Base-by-base conservation (phyloP, 2,888 invertebrate species). In the Phasia obesa region DNA sequence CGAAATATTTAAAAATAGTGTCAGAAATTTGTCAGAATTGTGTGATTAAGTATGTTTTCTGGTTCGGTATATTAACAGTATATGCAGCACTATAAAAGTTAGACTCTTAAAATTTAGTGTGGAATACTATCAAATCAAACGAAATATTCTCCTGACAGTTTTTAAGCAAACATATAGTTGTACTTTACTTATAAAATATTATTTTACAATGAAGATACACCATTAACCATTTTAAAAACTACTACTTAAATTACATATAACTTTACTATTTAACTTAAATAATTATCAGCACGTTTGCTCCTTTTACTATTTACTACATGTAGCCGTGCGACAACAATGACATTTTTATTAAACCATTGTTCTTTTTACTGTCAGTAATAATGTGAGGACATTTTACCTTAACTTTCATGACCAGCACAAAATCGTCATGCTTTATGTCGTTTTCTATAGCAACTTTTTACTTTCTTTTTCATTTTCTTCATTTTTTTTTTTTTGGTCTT, bases 341-440 rank as follows among this genome's bases (percentile, higher is more conserved):
- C 23, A 19, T 17, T 27, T 65, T 25, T 69, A 51, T 51, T 44
- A 57, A 74, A 59, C 27, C 62, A 64, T 74, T 82, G 74, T 70
- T n/a, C 74, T 60, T 74, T 67, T 74, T 47, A 31, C 51, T 25
- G 55, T 13, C 47, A 17, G 51, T 23, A 23, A 0, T 23, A 38
- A 38, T 35, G n/a, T 15, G 11, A 57, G 2, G 9, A 47, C 6
- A 42, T 23, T 70, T 70, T 78, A 74, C 74, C 80, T 82, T 65
- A 70, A 49, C 69, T 64, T 70, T 65, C 64, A 71, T 25, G 53
- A 60, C 51, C 74, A 75, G 65, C 65, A 70, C 27, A 70, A 82
- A 74, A 74, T 57, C 9, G 3, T 17, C 4, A 19, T 35, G 57
- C 35, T 44, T 31, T 42, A 53, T 51, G 31, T 51, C 49, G 69